Evolutionary conservation across 2,797 vertebrate species (phyloP), one percentile per base, ranked within the genome.

Genomic region (Pteronotus mesoamericanus): DNA sequence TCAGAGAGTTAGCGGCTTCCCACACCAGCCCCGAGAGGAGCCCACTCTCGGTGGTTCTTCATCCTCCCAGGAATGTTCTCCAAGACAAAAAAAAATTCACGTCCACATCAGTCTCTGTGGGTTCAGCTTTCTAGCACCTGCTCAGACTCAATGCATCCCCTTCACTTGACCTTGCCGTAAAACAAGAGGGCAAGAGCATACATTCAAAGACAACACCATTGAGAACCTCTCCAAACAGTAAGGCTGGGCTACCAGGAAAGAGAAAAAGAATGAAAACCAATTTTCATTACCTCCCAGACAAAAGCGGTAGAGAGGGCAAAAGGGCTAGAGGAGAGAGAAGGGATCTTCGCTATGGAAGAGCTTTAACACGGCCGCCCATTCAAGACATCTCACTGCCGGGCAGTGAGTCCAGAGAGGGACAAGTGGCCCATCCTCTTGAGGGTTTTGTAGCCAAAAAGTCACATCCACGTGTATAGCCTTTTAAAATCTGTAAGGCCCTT

Each of bases 381-480:
- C 75, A 34, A 66, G 64, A 87, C 37, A 8, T 0, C 32, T 46
- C 61, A 18, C 39, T 6, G 19, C 46, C 29, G 21, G 71, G 37
- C 59, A 42, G 24, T 51, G 26, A 46, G 22, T 34, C 6, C 4
- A 15, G 18, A 66, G 29, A 34, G 12, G 8, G n/a, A 32, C 57
- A 34, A 6, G 37, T 14, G 34, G 10, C 19, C 68, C n/a, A 10
- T 10, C 44, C 5, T 9, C n/a, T 51, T 39, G 0, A 0, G 0
- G 4, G 14, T 15, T 77, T 55, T 26, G 59, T 21, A 48, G 71
- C 46, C 78, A 72, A 59, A 85, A 77, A 75, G 18, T 22, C 46
- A 18, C 14, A 32, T 9, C 34, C 24, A 9, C 34, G 59, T 44
- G 14, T 24, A 53, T 0, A 85, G 48, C 53, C 44, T 55, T 88